Conservation (phyloP, 2,797 vertebrate genomes). For the Ctenochaetus hawaiiensis region DNA sequence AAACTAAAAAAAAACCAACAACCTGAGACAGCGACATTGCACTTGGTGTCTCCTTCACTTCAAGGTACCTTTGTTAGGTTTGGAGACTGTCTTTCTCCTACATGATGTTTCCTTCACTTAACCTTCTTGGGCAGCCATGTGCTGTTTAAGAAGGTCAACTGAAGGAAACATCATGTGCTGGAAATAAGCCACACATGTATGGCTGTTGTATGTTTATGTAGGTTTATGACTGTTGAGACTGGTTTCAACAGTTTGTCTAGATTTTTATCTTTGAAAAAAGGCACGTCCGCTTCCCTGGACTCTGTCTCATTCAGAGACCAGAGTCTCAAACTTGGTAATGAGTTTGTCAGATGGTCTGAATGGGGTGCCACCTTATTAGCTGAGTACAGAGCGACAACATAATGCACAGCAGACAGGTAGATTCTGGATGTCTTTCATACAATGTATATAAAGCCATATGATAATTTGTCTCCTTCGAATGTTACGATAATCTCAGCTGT, state of each 20-base stretch:
- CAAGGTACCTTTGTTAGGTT: no score
- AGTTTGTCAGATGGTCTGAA: background rate
- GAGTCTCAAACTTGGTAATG: no score
- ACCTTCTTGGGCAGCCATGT: background rate
- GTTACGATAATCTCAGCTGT: background rate
- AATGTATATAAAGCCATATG: constrained; percentile 1
- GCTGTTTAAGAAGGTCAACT: no score
- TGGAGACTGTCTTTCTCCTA: background rate
- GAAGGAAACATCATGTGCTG: no score
- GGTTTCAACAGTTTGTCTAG: no score
- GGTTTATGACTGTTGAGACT: no score
- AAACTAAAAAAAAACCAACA: background rate
- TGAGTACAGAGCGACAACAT: background rate
- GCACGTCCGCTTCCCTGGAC: no score
- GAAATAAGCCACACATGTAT: no score
- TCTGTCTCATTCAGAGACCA: no score
- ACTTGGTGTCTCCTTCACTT: no score
- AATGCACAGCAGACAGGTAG: background rate
- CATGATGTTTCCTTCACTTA: background rate
- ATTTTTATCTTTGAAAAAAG: no score
- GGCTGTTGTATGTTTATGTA: no score
- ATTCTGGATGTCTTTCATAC: background rate
- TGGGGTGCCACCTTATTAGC: background rate
- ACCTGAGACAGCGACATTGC: background rate
- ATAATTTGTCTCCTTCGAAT: background rate